Evolutionary conservation across 2,888 invertebrate genomes (phyloP), one percentile per base, ranked within the genome.

Genomic region (Tromatobia lineatoria): DNA sequence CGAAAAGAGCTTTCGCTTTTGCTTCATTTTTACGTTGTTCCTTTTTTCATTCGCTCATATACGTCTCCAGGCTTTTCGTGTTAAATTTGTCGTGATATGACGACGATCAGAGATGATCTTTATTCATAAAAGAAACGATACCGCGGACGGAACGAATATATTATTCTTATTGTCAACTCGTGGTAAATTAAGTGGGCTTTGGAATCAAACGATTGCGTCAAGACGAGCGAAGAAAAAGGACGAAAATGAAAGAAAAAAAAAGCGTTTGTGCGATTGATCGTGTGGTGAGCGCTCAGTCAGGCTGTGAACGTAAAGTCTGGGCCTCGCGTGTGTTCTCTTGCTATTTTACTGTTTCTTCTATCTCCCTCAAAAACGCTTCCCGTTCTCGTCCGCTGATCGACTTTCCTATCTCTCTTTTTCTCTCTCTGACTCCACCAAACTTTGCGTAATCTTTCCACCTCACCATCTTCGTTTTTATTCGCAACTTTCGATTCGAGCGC

Each of bases 251-350:
- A 42, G 59, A 77, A 77, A 61, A 52, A 76, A 52, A 61, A 57
- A n/a, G 59, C 29, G 67, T 59, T 74, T 59, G 57, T 79, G 71
- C 79, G 80, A 78, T 81, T 73, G 71, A 85, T 86, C 50, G 77
- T 47, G 81, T 87, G 80, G 88, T 90, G 92, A 90, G 89, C 89
- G 91, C 92, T 92, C 93, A 90, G 93, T 91, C 93, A 93, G 94
- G 94, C 94, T 94, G 94, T 94, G 94, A 94, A 93, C 90, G 93
- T 93, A 93, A 93, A 91, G 92, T 93, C 93, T 90, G 93, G 87
- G 93, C 90, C 88, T 92, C 92, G 91, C 86, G 85, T 81, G 73
- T 86, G 79, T 86, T 85, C 85, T 86, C 82, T 82, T 87, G 78
- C 86, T 83, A 86, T 80, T 80, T 76, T 70, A 54, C 77, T 84